These are phyloP conservation scores for Chironex yamaguchii DNA, from an alignment of 30 jellyfish, hydroid and myxozoan species.

Conservation along the genomic window DNA sequence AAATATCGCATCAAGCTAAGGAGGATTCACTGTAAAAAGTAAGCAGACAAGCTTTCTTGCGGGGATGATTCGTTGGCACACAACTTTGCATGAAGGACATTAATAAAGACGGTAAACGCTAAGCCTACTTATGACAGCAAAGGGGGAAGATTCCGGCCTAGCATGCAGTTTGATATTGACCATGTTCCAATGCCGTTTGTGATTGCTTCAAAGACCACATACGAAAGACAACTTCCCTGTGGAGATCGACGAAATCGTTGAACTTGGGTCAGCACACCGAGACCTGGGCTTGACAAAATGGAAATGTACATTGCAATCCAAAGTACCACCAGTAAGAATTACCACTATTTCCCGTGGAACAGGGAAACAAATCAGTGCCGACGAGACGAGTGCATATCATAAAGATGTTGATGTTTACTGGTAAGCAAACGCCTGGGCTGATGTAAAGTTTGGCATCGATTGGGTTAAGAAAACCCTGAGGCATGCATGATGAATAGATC, in stretches of 20 bases:
- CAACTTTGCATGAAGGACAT: constrained; percentile 69
- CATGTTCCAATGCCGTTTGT: constrained; percentile 72
- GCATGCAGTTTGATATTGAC: constrained; percentile 37
- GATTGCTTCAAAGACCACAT: constrained; percentile 49
- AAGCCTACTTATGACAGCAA: constrained; percentile 44
- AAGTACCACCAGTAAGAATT: constrained; percentile 38
- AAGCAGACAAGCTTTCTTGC: constrained; percentile 12
- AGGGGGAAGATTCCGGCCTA: constrained; percentile 67
- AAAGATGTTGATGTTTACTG: constrained; percentile 57
- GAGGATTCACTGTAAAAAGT: not conserved
- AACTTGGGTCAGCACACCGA: constrained; percentile 58
- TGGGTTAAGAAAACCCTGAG: constrained; percentile 37
- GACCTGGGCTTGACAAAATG: constrained; percentile 49
- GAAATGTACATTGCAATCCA: constrained; percentile 50
- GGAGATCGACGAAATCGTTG: constrained; percentile 41
- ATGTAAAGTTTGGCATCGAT: constrained; percentile 41
- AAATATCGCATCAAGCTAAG: not conserved
- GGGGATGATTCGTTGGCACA: constrained; percentile 50
- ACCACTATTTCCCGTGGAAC: constrained; percentile 53
- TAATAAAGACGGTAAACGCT: constrained; percentile 40
- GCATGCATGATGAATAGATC: constrained; percentile 25
- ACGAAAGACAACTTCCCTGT: constrained; percentile 22
- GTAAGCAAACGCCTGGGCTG: constrained; percentile 77
- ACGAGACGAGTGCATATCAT: constrained; percentile 53
- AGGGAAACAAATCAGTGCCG: constrained; percentile 43